Evolutionary conservation across 1,140 invertebrate genomes (phyloP).

Genomic region (Aethina tumida): DNA sequence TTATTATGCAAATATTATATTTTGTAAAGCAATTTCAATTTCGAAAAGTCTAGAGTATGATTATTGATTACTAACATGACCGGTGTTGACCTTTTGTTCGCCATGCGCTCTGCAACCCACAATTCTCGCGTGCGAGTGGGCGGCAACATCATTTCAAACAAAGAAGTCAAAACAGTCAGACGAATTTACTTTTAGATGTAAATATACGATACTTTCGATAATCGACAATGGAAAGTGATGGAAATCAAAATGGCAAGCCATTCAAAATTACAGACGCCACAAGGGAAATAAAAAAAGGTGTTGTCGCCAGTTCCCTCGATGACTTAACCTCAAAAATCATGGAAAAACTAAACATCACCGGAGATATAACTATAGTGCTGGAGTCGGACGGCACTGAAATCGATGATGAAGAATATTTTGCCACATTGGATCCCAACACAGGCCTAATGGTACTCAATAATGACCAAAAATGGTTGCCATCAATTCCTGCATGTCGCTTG

Average conservation of each 20-base stretch:
- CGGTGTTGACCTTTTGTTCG: constrained; percentile 19
- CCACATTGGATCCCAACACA: constrained; percentile 70
- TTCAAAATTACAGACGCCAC: constrained; percentile 60
- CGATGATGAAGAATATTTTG: constrained; percentile 81
- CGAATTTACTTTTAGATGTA: constrained; percentile 2
- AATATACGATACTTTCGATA: constrained; percentile 1
- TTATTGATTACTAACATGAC: no score
- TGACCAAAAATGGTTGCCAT: constrained; percentile 59
- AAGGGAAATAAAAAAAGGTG: constrained; percentile 67
- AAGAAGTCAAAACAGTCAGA: not conserved
- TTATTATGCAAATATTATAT: no score
- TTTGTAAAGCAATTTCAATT: no score
- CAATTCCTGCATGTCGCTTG: constrained; percentile 40
- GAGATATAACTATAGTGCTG: constrained; percentile 44
- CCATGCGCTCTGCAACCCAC: constrained; percentile 19
- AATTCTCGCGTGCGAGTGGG: constrained; percentile 11
- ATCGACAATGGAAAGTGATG: constrained; percentile 26
- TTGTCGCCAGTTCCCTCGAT: constrained; percentile 64
- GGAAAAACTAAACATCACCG: constrained; percentile 48
- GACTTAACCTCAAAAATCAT: constrained; percentile 59
- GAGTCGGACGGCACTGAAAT: constrained; percentile 81
- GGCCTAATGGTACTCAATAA: constrained; percentile 67
- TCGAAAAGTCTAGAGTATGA: no score
- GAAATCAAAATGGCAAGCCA: constrained; percentile 37
- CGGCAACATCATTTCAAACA: constrained; percentile 21